These are phyloP conservation scores for Ovibos moschatus DNA, from an alignment of 2,113 vertebrate genomes.

Conservation along the genomic window DNA sequence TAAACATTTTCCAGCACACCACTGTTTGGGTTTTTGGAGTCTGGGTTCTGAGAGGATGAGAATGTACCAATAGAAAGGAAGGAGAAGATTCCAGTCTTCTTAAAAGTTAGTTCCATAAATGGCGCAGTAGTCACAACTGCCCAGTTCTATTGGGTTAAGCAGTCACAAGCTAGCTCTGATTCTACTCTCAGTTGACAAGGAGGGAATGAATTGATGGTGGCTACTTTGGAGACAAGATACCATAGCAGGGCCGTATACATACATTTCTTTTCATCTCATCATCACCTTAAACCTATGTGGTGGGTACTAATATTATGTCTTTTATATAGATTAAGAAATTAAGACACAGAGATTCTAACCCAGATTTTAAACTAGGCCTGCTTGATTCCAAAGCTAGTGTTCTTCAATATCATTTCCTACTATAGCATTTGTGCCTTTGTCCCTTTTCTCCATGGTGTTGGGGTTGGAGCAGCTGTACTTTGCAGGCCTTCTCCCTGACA, in stretches of 20 bases:
- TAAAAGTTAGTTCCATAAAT: background rate
- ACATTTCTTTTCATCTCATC: background rate
- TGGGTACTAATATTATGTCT: background rate
- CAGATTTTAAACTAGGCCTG: background rate
- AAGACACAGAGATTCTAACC: background rate
- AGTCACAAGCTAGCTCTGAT: background rate
- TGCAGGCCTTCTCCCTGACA: background rate
- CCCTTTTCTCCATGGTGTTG: background rate
- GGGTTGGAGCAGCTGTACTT: background rate
- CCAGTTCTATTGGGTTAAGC: background rate
- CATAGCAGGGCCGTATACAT: background rate
- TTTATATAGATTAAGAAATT: background rate
- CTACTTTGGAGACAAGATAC: background rate
- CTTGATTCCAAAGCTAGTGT: background rate
- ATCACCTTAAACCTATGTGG: background rate
- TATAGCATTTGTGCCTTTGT: background rate
- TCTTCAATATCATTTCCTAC: background rate
- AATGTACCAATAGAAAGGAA: background rate
- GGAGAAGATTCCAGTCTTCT: background rate
- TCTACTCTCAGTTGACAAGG: background rate
- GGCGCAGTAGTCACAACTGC: background rate
- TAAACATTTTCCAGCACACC: background rate
- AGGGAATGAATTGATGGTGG: background rate
- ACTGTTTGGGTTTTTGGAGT: background rate
- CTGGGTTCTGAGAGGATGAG: background rate